phyloP scores from a whole-genome alignment of 2,113 vertebrate species.

The Mesoclemmys tuberculata region DNA sequence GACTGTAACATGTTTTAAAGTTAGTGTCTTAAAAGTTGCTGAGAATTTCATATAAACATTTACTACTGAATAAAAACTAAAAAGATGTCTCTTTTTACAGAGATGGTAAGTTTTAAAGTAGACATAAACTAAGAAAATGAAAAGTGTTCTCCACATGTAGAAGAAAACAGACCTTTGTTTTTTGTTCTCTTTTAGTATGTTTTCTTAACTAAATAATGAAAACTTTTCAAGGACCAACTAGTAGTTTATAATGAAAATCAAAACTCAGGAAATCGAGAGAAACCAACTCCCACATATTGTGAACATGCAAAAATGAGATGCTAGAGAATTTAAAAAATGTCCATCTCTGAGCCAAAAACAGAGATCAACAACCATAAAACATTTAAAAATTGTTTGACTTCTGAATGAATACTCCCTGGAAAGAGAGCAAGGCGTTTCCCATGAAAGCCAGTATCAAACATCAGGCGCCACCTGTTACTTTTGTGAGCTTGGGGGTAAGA shows the following conservation, averaged over 20 bases:
- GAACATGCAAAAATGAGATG: slow-evolving; percentile 30
- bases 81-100: background rate
- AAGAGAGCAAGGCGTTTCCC: slow-evolving; percentile 28
- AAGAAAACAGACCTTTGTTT: background rate
- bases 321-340: slow-evolving; percentile 70
- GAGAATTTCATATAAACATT: background rate
- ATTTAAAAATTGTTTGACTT: slow-evolving; percentile 52
- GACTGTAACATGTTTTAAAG: background rate
- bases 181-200: background rate
- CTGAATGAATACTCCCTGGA: slow-evolving; percentile 37
- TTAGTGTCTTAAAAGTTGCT: background rate
- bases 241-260: slow-evolving; percentile 19
- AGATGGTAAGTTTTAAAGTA: background rate
- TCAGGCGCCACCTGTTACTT: slow-evolving; percentile 67
- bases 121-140: background rate
- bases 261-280: slow-evolving; percentile 2
- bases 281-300: slow-evolving; percentile 10
- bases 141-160: background rate
- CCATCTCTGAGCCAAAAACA: slow-evolving; percentile 49
- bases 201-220: background rate
- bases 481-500: background rate
- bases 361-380: slow-evolving; percentile 49
- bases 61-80: background rate
- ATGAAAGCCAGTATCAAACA: slow-evolving; percentile 37
- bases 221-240: slow-evolving; percentile 6